Evolutionary conservation across 2,113 vertebrate species (phyloP).

Genomic region (Entomyzon cyanotis): DNA sequence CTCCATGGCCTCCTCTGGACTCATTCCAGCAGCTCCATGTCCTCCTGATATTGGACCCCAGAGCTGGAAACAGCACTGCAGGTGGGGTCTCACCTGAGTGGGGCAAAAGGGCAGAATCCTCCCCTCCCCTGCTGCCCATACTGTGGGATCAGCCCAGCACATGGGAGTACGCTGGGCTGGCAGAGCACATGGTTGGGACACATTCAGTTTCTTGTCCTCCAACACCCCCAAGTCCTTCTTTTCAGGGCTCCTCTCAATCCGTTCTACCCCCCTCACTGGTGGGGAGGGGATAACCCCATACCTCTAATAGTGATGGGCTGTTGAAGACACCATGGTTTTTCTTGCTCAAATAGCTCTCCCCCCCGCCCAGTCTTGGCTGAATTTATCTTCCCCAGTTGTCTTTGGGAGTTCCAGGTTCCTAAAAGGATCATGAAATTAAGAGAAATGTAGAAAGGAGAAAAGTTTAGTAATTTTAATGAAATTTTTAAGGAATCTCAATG

Average conservation of each 20-base stretch:
- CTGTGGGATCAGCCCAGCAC: not conserved
- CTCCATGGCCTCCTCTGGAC: not conserved
- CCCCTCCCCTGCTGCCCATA: not conserved
- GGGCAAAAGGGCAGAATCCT: not conserved
- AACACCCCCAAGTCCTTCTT: not conserved
- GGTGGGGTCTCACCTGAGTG: not conserved
- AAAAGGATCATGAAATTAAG: not conserved
- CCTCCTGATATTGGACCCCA: not conserved
- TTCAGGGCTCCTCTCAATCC: not conserved
- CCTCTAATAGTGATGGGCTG: fast-evolving
- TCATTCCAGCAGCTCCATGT: not conserved
- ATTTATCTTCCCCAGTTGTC: not conserved
- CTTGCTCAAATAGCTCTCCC: not conserved
- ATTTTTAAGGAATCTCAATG: not conserved
- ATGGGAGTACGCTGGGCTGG: not conserved
- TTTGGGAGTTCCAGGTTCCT: not conserved
- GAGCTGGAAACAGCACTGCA: not conserved
- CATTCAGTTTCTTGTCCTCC: not conserved
- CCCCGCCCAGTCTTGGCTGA: not conserved
- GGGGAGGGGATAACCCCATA: no score
- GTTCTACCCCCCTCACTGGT: fast-evolving
- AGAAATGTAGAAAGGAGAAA: not conserved
- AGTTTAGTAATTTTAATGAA: not conserved
- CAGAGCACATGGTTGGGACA: not conserved
- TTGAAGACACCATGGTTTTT: not conserved